Conservation (phyloP, 1,140 invertebrate species). For the Hormaphis cornu region DNA sequence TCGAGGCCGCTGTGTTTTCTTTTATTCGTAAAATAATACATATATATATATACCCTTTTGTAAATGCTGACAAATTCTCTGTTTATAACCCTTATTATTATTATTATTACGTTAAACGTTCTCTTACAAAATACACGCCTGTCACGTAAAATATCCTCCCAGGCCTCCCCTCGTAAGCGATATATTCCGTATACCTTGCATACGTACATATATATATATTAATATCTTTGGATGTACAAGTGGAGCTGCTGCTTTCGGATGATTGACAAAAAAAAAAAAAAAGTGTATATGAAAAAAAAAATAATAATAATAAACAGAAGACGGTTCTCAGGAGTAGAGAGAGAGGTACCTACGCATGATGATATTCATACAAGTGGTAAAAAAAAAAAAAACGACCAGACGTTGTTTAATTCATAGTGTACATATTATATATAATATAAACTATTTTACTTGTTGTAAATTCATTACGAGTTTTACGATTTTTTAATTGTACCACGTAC, state of each 20-base stretch:
- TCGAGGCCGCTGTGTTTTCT: conserved; percentile 18
- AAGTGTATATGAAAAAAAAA: conserved; percentile 5
- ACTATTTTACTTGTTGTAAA: conserved; percentile 24
- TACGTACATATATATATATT: not conserved
- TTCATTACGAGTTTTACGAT: conserved; percentile 22
- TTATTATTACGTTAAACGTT: conserved; percentile 5
- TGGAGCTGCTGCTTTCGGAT: conserved; percentile 1
- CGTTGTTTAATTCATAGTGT: conserved; percentile 32
- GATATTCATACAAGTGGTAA: conserved; percentile 13
- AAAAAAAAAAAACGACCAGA: not conserved
- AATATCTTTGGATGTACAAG: conserved; percentile 19
- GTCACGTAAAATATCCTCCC: conserved; percentile 2
- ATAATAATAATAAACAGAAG: conserved; percentile 29
- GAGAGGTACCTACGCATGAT: conserved; percentile 16
- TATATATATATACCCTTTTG: too few relatives aligned
- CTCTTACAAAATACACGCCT: too few relatives aligned
- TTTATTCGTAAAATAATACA: conserved; percentile 9
- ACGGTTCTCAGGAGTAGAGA: conserved; percentile 28
- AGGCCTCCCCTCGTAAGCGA: not conserved
- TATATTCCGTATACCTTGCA: not conserved
- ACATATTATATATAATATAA: conserved; percentile 9
- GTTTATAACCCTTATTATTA: conserved; percentile 32
- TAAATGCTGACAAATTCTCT: conserved; percentile 30
- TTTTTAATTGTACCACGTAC: conserved; percentile 17
- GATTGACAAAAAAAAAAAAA: conserved; percentile 9